Conservation (phyloP, 1,140 invertebrate genomes). For the Pseudomyrmex concolor region DNA sequence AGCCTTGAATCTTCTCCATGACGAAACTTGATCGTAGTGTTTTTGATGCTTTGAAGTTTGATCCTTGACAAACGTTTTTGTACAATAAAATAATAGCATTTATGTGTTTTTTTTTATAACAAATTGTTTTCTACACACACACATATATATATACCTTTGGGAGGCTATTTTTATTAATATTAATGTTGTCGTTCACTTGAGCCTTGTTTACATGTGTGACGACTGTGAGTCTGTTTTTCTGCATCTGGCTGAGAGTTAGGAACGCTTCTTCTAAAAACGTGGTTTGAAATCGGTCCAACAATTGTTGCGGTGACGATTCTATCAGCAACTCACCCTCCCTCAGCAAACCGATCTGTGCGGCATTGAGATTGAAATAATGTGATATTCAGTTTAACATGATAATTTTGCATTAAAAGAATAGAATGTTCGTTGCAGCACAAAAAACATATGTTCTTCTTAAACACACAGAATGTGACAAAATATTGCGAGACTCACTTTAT, state of each 20-base stretch:
- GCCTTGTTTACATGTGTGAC: too few species aligned
- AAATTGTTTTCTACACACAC: too few species aligned
- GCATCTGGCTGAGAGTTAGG: conserved; percentile 88
- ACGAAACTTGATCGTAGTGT: background rate
- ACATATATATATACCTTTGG: too few species aligned
- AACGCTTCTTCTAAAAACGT: conserved; percentile 91
- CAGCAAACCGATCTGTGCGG: conserved; percentile 93
- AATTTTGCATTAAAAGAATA: background rate
- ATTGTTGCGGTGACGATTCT: conserved; percentile 91
- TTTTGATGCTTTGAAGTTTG: background rate
- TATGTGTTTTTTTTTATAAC: conserved; percentile 3
- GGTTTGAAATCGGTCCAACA: conserved; percentile 88
- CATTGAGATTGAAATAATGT: background rate
- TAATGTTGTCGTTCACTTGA: background rate
- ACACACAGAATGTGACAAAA: too few species aligned
- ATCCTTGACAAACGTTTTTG: conserved; percentile 19
- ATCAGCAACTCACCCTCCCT: conserved; percentile 93
- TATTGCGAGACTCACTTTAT: conserved; percentile 87
- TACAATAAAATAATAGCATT: background rate
- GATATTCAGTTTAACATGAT: too few species aligned
- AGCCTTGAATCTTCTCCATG: conserved; percentile 75
- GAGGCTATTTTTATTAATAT: background rate
- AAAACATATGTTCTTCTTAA: background rate
- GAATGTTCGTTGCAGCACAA: background rate
- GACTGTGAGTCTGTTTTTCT: conserved; percentile 78